Base-by-base conservation (phyloP, 2,888 invertebrate species). In the Acrobasis consociella region DNA sequence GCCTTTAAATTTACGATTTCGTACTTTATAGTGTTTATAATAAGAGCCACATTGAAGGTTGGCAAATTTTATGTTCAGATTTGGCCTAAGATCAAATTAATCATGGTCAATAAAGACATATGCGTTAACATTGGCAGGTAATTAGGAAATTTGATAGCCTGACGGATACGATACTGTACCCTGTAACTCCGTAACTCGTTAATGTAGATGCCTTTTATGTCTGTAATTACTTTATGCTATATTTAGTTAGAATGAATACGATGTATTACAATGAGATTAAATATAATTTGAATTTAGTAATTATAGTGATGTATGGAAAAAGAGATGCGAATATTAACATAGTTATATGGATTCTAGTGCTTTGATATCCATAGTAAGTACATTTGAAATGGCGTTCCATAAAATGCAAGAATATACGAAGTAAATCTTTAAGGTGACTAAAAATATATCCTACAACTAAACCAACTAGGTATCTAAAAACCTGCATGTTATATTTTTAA, bases 61-160 rank as follows among this genome's bases (percentile, higher is more conserved):
- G 13, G 56, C 42, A 10, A 55, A 56, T 46, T 56, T 22, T 13
- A n/a, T 42, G 17, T 22, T 22, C 1, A 42, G 17, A 46, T 56
- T 42, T 17, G 42, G 56, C 56, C 42, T 56, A 17, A 46, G 56
- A 56, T 56, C 56, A 56, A 42, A 56, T 56, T 56, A 56, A 42
- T 56, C 56, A 42, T 42, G 55, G 55, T 16, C 39, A 55, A 55
- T 55, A 39, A 39, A 55, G 55, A 55, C 55, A 55, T 55, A 15
- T 55, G 55, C 55, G 55, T 39, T 55, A 38, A 55, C 39, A 39
- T 55, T 55, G 55, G 55, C 55, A 55, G 55, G 55, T 55, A 55
- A 55, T 55, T 55, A 55, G 55, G 55, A 55, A 38, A 38, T 55
- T 39, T 55, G 53, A 55, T 55, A 39, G 39, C 39, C 55, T 39